Percentiles rank a stretch among this genome's conserved stretches.
Evolutionary conservation across 2,797 vertebrate species (phyloP).

Genomic region (Sphaeramia orbicularis): DNA sequence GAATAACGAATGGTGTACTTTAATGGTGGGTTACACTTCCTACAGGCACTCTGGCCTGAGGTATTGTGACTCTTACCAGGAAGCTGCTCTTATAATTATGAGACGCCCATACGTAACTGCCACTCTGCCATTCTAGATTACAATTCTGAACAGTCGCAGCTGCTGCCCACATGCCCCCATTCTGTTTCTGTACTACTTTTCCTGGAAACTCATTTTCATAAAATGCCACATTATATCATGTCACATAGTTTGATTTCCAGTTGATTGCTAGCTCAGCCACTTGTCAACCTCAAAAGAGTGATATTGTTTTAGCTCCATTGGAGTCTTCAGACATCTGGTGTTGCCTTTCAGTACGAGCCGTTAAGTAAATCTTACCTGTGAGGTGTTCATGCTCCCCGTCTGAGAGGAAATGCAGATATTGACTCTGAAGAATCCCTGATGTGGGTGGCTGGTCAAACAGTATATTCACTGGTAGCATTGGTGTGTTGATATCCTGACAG

Average conservation of each 20-base stretch:
- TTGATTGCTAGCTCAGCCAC: conserved; percentile 31
- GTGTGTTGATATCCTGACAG: conserved; percentile 20
- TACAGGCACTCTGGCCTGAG: conserved; percentile 24
- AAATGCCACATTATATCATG: conserved; percentile 34
- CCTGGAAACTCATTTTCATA: conserved; percentile 20
- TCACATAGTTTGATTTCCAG: conserved; percentile 17
- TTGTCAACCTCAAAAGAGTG: conserved; percentile 17
- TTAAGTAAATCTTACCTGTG: conserved; percentile 25
- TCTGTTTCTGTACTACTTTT: conserved; percentile 12
- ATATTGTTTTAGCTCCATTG: conserved; percentile 23
- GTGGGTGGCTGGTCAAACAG: conserved; percentile 4
- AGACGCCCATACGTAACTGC: background rate
- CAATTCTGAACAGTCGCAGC: conserved; percentile 7
- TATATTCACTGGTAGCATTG: conserved; percentile 21
- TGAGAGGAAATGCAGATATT: conserved; percentile 36
- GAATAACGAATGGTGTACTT: conserved; percentile 43
- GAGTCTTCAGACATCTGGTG: conserved; percentile 23
- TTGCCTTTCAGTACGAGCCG: conserved; percentile 2
- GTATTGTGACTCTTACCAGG: conserved; percentile 34
- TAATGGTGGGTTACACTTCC: conserved; percentile 32
- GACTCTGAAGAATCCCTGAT: conserved; percentile 19
- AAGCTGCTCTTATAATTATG: conserved; percentile 30
- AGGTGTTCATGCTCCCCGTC: background rate
- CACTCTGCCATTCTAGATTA: conserved; percentile 12
- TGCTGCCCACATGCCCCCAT: conserved; percentile 7